Evolutionary conservation across 2,113 vertebrate species (phyloP).

Genomic region (Trogon surrucura): DNA sequence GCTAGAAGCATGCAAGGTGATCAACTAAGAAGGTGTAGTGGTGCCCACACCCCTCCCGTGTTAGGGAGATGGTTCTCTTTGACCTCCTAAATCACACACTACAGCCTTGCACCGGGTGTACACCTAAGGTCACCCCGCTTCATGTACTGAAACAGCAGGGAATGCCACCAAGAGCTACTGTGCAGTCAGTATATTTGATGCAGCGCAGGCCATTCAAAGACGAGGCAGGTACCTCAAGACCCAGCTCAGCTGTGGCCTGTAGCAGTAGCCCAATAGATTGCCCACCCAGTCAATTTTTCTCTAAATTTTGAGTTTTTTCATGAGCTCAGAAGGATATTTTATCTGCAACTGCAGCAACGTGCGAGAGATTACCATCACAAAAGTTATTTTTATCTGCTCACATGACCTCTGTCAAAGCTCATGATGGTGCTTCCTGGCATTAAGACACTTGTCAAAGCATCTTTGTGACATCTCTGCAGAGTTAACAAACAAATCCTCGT

Average conservation of each 20-base stretch:
- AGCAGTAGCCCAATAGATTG: neutral
- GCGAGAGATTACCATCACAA: neutral
- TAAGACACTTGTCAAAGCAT: neutral
- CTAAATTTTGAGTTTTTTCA: neutral
- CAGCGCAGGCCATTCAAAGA: neutral
- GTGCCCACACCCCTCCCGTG: neutral
- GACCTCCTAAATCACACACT: neutral
- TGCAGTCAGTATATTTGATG: neutral
- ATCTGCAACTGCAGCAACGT: neutral
- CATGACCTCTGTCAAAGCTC: neutral
- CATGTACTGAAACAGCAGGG: neutral
- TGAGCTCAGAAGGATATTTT: neutral
- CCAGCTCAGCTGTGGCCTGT: neutral
- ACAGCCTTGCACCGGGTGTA: neutral
- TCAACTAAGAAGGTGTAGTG: neutral
- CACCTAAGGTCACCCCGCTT: neutral
- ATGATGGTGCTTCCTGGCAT: neutral
- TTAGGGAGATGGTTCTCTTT: neutral
- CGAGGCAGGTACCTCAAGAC: neutral
- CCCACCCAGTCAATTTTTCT: neutral
- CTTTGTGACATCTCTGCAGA: neutral
- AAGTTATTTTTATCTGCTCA: neutral
- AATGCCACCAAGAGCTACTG: neutral
- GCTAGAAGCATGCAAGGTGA: slow-evolving; percentile 33
- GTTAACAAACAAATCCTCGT: neutral